phyloP scores from a whole-genome alignment of 2,888 invertebrate species.

The Coecobrya sp. region DNA sequence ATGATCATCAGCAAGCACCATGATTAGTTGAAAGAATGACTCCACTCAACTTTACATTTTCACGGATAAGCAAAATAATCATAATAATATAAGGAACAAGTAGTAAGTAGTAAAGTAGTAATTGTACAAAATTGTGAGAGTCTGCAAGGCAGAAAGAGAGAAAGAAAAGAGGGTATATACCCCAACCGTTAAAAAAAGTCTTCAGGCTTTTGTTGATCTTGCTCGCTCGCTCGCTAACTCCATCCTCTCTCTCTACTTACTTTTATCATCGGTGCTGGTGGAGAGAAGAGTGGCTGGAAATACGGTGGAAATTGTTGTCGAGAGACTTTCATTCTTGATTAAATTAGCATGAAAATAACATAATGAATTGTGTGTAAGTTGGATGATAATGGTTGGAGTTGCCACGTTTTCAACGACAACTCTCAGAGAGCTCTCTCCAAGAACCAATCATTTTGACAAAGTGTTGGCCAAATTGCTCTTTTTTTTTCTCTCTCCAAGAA shows the following conservation, averaged over 20 bases:
- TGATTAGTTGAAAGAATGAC: slow-evolving; percentile 61
- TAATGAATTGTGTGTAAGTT: slow-evolving; percentile 83
- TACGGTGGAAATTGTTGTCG: slow-evolving; percentile 81
- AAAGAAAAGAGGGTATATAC: neutral
- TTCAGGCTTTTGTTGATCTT: slow-evolving; percentile 22
- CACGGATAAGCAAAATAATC: slow-evolving; percentile 17
- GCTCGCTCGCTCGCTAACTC: too few species aligned
- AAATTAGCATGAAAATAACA: slow-evolving; percentile 84
- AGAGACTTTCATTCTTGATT: slow-evolving; percentile 83
- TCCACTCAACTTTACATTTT: slow-evolving; percentile 63
- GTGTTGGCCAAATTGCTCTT: slow-evolving; percentile 76
- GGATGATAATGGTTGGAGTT: slow-evolving; percentile 81
- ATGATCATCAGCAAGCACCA: slow-evolving; percentile 23
- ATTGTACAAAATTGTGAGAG: neutral
- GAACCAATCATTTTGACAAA: slow-evolving; percentile 79
- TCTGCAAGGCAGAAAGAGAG: neutral
- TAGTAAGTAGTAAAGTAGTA: neutral
- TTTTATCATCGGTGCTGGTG: neutral
- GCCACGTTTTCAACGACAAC: slow-evolving; percentile 81
- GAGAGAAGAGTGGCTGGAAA: slow-evolving; percentile 53
- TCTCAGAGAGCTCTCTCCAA: slow-evolving; percentile 75
- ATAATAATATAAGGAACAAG: neutral
- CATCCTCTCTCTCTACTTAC: too few species aligned
- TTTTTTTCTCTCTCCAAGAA: slow-evolving; percentile 16
- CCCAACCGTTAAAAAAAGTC: neutral